Percentiles rank a stretch among this genome's conserved stretches.
phyloP scores from a whole-genome alignment of 1,140 invertebrate genomes.

The Scaptomyza hsui region DNA sequence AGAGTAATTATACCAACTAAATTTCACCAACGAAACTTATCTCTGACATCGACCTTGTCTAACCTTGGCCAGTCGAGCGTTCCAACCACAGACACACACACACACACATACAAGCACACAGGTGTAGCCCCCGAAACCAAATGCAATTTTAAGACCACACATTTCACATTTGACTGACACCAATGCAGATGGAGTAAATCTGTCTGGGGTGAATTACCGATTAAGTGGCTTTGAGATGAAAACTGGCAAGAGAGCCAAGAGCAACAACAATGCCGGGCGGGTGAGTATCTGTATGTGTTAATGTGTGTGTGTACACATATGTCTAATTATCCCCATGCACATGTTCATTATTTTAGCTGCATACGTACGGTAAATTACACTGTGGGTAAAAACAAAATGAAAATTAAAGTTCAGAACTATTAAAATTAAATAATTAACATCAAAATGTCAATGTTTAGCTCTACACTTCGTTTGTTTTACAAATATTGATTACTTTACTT shows the following conservation, averaged over 20 bases:
- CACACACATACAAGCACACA: constrained; percentile 1
- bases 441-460: too few species aligned
- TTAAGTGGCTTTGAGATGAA: constrained; percentile 50
- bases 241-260: constrained; percentile 8
- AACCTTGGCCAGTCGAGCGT: constrained; percentile 36
- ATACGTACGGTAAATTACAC: background rate
- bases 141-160: constrained; percentile 53
- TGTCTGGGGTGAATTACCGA: constrained; percentile 51
- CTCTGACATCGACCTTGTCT: constrained; percentile 34
- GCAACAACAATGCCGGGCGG: constrained; percentile 9
- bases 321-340: constrained; percentile 11
- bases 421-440: too few species aligned
- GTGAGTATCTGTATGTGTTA: constrained; percentile 1
- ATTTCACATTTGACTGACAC: constrained; percentile 55
- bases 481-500: too few species aligned
- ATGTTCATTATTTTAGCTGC: constrained; percentile 2
- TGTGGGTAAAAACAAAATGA: too few species aligned
- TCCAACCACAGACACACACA: constrained; percentile 16
- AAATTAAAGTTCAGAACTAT: too few species aligned
- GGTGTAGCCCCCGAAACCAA: constrained; percentile 4
- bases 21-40: constrained; percentile 12
- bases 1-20: background rate
- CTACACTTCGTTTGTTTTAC: too few species aligned
- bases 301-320: constrained; percentile 4
- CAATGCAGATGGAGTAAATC: constrained; percentile 27